These are phyloP conservation scores for Arizona elegans DNA, from an alignment of 2,113 vertebrate genomes.

Conservation along the genomic window DNA sequence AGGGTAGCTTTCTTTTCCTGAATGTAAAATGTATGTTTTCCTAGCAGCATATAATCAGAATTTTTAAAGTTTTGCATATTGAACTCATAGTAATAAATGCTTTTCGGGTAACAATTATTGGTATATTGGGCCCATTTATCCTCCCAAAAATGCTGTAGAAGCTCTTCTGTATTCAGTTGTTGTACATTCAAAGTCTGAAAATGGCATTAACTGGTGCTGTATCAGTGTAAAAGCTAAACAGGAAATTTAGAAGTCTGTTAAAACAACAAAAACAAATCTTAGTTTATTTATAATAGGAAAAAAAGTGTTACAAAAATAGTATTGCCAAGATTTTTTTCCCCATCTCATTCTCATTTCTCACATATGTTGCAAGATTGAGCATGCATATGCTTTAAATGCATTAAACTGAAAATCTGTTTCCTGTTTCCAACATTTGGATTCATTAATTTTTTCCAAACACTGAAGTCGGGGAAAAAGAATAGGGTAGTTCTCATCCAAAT, in stretches of 20 bases:
- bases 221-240: conserved; percentile 4
- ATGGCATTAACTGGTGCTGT: conserved; percentile 4
- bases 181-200: conserved; percentile 13
- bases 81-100: conserved; percentile 8
- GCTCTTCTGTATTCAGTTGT: not conserved
- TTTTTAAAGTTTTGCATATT: conserved; percentile 8
- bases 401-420: conserved; percentile 34
- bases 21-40: not conserved
- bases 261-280: not conserved
- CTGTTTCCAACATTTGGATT: conserved; percentile 25
- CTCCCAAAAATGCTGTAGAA: not conserved
- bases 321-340: conserved; percentile 44
- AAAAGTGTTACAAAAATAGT: conserved; percentile 23
- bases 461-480: not conserved
- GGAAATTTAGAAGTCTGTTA: conserved; percentile 30
- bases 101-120: conserved; percentile 27
- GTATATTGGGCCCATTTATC: conserved; percentile 23
- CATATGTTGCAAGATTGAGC: conserved; percentile 36
- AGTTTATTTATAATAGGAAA: conserved; percentile 35
- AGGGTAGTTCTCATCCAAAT: conserved; percentile 18
- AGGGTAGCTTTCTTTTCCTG: not conserved
- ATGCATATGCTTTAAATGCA: conserved; percentile 44
- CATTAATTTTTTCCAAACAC: not conserved
- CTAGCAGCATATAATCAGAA: not conserved
- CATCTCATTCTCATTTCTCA: conserved; percentile 52